Conservation (phyloP, 2,113 vertebrate genomes). For the Chitala chitala region DNA sequence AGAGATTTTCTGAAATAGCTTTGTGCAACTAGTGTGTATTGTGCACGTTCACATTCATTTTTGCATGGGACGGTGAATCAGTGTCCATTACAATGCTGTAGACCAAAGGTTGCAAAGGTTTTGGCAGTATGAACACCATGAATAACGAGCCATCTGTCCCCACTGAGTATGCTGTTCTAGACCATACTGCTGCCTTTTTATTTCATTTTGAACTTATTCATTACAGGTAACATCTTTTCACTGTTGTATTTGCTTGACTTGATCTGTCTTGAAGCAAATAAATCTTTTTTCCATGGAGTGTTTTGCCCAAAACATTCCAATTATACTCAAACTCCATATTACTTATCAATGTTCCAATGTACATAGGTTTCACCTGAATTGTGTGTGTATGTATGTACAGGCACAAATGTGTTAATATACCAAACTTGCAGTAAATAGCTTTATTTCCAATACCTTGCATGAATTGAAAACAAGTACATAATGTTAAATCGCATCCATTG, state of each 20-base stretch:
- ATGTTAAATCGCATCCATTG: no score
- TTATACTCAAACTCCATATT: constrained; percentile 53
- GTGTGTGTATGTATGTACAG: constrained; percentile 1
- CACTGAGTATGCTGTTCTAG: no score
- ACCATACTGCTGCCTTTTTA: no score
- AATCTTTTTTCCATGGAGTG: no score
- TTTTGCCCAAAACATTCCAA: constrained; percentile 22
- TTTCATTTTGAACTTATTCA: background rate
- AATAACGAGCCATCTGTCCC: no score
- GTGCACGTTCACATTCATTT: background rate
- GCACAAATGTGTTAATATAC: background rate
- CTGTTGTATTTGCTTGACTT: no score
- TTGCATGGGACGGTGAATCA: background rate
- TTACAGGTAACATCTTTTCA: background rate
- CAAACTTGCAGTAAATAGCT: background rate
- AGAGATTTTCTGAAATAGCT: background rate
- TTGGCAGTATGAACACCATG: no score
- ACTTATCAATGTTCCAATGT: constrained; percentile 31
- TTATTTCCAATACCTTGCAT: no score
- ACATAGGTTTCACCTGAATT: constrained; percentile 35
- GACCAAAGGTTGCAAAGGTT: no score
- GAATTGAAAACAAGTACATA: no score
- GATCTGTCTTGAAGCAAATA: no score
- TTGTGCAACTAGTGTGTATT: background rate
- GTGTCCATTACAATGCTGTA: background rate